Base-by-base conservation (phyloP, 2,888 invertebrate genomes). In the Meteorus colon region DNA sequence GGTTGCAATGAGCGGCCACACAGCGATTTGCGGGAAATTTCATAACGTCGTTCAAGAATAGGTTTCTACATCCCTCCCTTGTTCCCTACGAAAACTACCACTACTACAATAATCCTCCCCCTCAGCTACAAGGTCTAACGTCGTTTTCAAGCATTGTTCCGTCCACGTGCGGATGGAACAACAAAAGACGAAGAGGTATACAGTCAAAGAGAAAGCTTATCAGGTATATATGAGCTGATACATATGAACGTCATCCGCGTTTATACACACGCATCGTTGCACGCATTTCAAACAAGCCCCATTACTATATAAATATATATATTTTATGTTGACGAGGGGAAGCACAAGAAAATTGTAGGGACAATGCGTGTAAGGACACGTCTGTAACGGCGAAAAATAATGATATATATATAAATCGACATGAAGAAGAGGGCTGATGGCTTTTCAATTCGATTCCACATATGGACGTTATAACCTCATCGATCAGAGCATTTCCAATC, bases 181-280 rank as follows among this genome's bases (percentile, higher is more conserved):
- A 62, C 67, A 72, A 76, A 73, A 67, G 75, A 63, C 63, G 65
- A 59, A 19, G 62, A 72, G 65, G n/a, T 55, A 55, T 55, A 55
- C n/a, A 24, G 19, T 19, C n/a, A 55, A 55, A 55, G 55, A 74
- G 45, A 41, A 34, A 60, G 81, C 80, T 78, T 81, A 81, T 81
- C 80, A 78, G 78, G 80, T 75, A 77, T 55, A n/a, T 48, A 55
- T 55, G 55, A n/a, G 55, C 24, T 19, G 4, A 55, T 55, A 55
- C 55, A 74, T 76, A 74, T 78, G 77, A 78, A 78, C 76, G 76
- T 73, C 72, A 41, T 51, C 67, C 67, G 70, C 73, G 55, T 71
- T 73, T 65, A 70, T 74, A 75, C 74, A 76, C 77, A 75, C 73
- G 76, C 76, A 65, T 74, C 19, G 8, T 10, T 55, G 55, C 8